A percentile compares a stretch with the other conserved stretches of the same genome.
These are phyloP conservation scores for Oncopodura yosiiana DNA, from an alignment of 1,140 invertebrate species.

Conservation along the genomic window DNA sequence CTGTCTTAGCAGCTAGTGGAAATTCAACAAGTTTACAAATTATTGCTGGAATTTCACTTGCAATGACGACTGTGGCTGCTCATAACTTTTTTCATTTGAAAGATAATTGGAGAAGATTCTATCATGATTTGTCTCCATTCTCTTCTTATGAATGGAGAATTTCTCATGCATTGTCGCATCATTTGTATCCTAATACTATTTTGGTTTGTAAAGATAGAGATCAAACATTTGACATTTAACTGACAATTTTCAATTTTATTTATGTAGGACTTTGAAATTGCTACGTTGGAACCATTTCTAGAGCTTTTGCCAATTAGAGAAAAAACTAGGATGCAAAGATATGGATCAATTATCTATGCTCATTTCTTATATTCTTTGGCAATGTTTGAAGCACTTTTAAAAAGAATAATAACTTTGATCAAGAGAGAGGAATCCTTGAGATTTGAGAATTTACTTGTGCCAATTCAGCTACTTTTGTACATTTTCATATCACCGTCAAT, in stretches of 20 bases:
- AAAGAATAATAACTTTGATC: conserved; percentile 18
- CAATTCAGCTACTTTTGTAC: conserved; percentile 13
- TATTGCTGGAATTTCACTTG: conserved; percentile 48
- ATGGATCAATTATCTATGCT: conserved; percentile 43
- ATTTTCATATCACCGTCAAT: not conserved
- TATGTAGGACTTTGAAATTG: conserved; percentile 59
- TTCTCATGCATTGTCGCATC: conserved; percentile 66
- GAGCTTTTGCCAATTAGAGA: conserved; percentile 51
- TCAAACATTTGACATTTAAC: not conserved
- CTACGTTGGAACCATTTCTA: conserved; percentile 57
- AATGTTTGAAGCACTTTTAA: conserved; percentile 41
- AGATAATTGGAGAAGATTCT: conserved; percentile 72
- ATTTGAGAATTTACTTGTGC: conserved; percentile 16
- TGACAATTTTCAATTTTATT: not conserved
- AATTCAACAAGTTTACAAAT: conserved; percentile 24
- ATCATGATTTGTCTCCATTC: conserved; percentile 58
- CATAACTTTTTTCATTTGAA: conserved; percentile 76
- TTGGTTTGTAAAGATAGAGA: conserved; percentile 36
- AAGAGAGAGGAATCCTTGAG: conserved; percentile 23
- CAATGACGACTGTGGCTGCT: conserved; percentile 48
- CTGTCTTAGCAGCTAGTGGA: not conserved
- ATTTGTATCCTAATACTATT: conserved; percentile 66
- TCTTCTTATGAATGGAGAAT: conserved; percentile 63
- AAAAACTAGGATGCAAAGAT: conserved; percentile 42
- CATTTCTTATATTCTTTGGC: conserved; percentile 45